Base-by-base conservation (phyloP, 2,888 invertebrate genomes). In the Eristalinus aeneus region DNA sequence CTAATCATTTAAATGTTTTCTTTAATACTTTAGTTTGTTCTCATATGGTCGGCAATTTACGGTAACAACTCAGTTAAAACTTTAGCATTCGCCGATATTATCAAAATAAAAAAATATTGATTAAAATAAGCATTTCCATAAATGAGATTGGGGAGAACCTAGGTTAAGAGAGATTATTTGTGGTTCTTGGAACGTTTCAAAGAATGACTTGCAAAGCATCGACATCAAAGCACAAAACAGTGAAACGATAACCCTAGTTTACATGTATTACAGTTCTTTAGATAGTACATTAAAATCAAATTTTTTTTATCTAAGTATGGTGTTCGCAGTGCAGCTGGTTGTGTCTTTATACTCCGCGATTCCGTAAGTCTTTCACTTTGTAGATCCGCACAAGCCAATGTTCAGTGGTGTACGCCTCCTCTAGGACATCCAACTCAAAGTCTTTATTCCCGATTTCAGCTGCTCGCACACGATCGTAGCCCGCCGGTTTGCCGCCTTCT, bases 401-500 rank as follows among this genome's bases (percentile, higher is more conserved):
- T 92, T 99, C 99, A 0, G 99, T 98, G 20, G 99, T 99, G 93
- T 99, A 99, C 0, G 99, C 99, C 93, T 99, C 99, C 93, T 99
- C 99, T n/a, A 99, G 93, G n/a, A 98, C 97, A 91, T 98, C 98
- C 87, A 99, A 93, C 92, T 98, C 98, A 93, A 99, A 98, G 93
- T 99, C 98, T 93, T 99, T 99, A 93, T 98, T 98, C 88, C 99
- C 99, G 90, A 99, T 99, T 93, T 99, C 99, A n/a, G 98, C 97
- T 89, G 97, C 96, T 74, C 99, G 95, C 0, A 99, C 99, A 89
- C 99, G 95, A 93, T 99, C 99, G 92, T 97, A 99, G 16, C 99
- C 99, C 1, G 98, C 96, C 39, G 98, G 98, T 89, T 98, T 98
- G 53, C 97, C 96, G 90, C 97, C 97, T 94, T 99, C 98, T 0